Evolutionary conservation across 1,140 invertebrate genomes (phyloP).

Genomic region (Papilio dardanus): DNA sequence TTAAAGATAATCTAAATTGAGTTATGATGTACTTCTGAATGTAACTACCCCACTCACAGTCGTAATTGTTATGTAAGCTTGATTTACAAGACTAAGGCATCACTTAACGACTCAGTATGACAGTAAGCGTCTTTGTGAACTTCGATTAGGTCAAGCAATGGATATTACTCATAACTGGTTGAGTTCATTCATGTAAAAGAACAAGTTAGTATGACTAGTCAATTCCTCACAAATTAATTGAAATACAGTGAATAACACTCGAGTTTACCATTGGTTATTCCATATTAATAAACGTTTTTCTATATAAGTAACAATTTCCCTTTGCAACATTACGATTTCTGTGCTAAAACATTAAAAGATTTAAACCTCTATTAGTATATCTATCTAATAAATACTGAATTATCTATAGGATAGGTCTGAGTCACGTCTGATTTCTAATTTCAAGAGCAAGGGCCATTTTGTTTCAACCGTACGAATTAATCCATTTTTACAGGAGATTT

Average conservation of each 20-base stretch:
- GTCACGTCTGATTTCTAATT: neutral
- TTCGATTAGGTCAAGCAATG: neutral
- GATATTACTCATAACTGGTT: neutral
- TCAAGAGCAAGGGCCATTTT: too few relatives aligned
- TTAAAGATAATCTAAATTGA: too few relatives aligned
- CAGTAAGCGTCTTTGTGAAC: neutral
- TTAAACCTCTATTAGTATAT: neutral
- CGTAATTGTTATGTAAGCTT: too few relatives aligned
- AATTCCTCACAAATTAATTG: neutral
- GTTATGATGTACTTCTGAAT: too few relatives aligned
- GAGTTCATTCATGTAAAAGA: neutral
- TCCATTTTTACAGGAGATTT: too few relatives aligned
- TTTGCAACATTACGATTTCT: neutral
- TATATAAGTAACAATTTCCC: neutral
- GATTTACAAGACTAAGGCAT: too few relatives aligned
- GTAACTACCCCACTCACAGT: too few relatives aligned
- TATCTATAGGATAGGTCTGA: neutral
- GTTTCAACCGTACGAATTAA: too few relatives aligned
- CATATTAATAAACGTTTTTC: neutral
- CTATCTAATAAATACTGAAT: neutral
- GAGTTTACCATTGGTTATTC: neutral
- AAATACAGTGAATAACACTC: neutral
- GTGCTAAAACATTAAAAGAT: neutral
- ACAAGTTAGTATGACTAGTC: neutral
- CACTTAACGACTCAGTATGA: too few relatives aligned